phyloP scores from a whole-genome alignment of 2,113 vertebrate species.

The Brevimyrus niger region DNA sequence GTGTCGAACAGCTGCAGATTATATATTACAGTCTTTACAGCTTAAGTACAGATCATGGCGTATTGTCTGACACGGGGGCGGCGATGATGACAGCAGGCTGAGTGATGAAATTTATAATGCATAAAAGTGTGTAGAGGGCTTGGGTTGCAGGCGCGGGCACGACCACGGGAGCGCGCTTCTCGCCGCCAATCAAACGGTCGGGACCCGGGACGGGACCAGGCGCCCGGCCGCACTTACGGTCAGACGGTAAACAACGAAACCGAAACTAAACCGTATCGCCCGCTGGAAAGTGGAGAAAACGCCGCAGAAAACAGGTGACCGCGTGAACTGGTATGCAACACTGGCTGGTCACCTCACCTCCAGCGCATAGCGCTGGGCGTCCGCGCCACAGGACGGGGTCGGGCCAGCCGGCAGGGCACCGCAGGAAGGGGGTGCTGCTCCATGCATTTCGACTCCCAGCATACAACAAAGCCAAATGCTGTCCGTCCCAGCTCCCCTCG shows the following conservation, averaged over 20 bases:
- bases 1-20: neutral
- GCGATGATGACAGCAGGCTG: neutral
- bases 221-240: neutral
- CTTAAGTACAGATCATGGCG: neutral
- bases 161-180: neutral
- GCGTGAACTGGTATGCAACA: neutral
- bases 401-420: too few relatives aligned
- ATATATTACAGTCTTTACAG: neutral
- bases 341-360: neutral
- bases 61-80: neutral
- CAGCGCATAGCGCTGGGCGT: neutral
- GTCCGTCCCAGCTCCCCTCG: neutral
- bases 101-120: neutral
- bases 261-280: neutral
- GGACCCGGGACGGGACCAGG: neutral
- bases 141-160: neutral
- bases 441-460: neutral
- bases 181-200: neutral
- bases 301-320: neutral
- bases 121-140: neutral
- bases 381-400: neutral
- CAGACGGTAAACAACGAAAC: constrained; percentile 12
- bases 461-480: neutral
- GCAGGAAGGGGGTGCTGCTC: neutral
- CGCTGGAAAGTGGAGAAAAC: neutral